These are phyloP conservation scores for Solenopsis invicta DNA, from an alignment of 1,140 invertebrate genomes.

Conservation along the genomic window DNA sequence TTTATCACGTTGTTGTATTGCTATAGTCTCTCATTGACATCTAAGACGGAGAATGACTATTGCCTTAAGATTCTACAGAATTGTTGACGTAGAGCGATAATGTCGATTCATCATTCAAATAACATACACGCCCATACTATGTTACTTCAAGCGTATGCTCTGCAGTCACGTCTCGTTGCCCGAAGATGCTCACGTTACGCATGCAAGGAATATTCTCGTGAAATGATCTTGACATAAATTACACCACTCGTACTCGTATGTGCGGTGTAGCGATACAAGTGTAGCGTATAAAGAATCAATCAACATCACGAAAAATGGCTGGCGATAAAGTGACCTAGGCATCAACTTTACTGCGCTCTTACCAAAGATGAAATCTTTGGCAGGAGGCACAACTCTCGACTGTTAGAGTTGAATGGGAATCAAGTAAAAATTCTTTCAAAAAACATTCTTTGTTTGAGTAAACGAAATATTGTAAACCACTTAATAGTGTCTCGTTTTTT, in stretches of 20 bases:
- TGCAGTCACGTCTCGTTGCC: background rate
- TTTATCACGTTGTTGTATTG: background rate
- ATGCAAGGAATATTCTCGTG: background rate
- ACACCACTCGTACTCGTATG: background rate
- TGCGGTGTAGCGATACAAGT: background rate
- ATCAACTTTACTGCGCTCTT: background rate
- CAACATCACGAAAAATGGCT: background rate
- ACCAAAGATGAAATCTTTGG: background rate
- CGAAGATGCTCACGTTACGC: background rate
- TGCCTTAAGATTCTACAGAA: background rate
- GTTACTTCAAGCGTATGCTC: background rate
- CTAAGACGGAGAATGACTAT: background rate
- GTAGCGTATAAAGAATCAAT: background rate
- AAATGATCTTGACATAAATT: slow-evolving; percentile 27
- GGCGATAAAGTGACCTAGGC: background rate
- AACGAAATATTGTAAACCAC: background rate
- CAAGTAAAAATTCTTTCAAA: background rate
- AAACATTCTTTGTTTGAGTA: background rate
- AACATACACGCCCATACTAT: background rate
- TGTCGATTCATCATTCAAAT: background rate
- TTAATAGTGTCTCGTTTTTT: background rate
- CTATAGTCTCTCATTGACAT: background rate
- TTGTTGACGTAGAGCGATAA: background rate
- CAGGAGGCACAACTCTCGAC: background rate
- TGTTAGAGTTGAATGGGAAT: background rate